Conservation (phyloP, 23 tunicate species). For the Clavelina lepadiformis region DNA sequence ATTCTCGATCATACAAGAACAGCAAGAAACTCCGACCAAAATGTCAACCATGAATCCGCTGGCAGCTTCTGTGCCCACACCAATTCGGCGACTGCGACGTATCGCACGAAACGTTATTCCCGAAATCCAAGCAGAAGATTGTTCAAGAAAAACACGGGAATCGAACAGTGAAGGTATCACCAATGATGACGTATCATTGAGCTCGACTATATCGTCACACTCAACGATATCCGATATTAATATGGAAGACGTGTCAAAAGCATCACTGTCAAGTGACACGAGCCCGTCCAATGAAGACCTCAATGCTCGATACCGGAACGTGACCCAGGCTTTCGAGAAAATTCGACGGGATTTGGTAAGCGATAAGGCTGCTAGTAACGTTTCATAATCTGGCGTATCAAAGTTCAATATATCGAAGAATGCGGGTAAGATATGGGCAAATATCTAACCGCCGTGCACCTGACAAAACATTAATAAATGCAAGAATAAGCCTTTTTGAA, state of each 20-base stretch:
- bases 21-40: constrained; percentile 15
- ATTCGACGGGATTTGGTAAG: constrained; percentile 79
- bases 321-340: constrained; percentile 39
- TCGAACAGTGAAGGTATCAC: too few species aligned
- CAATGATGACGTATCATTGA: neutral
- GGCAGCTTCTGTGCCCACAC: constrained; percentile 30
- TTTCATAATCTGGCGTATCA: too few species aligned
- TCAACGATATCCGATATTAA: neutral
- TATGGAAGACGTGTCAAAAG: neutral
- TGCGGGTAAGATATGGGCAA: too few species aligned
- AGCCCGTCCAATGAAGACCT: constrained; percentile 11
- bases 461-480: too few species aligned
- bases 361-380: neutral
- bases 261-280: neutral
- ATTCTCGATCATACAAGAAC: constrained; percentile 25
- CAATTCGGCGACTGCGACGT: constrained; percentile 15
- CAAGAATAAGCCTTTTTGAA: too few species aligned
- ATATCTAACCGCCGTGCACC: too few species aligned
- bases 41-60: neutral
- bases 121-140: too few species aligned
- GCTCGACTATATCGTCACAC: neutral
- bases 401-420: too few species aligned
- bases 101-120: constrained; percentile 6
- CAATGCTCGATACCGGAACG: constrained; percentile 32
- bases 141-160: neutral